A percentile compares a stretch with the other conserved stretches of the same genome.
Evolutionary conservation across 2,113 vertebrate species (phyloP).

Genomic region (Salvelinus namaycush): DNA sequence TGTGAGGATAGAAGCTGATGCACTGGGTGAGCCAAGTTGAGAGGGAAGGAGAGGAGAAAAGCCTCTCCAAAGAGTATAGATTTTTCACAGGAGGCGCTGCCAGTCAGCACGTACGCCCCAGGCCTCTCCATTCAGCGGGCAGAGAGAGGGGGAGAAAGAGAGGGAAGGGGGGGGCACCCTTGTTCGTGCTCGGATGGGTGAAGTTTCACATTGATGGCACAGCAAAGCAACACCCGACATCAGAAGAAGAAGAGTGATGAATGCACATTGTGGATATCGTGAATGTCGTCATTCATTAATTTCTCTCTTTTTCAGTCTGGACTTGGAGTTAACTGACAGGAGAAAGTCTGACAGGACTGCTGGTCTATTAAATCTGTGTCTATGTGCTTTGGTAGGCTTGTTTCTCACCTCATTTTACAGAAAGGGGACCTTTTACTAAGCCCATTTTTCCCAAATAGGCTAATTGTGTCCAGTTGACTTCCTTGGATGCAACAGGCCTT

Average conservation of each 20-base stretch:
- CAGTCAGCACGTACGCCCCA: no score
- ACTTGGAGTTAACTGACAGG: slow-evolving; percentile 25
- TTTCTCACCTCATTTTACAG: slow-evolving; percentile 44
- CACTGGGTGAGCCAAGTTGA: slow-evolving; percentile 39
- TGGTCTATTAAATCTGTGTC: slow-evolving; percentile 26
- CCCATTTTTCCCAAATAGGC: slow-evolving; percentile 51
- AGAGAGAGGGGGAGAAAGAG: slow-evolving; percentile 21
- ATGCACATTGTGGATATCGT: slow-evolving; percentile 37
- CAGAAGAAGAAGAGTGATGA: slow-evolving; percentile 38
- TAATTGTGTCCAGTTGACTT: slow-evolving; percentile 72
- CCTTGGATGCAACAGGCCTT: slow-evolving; percentile 64
- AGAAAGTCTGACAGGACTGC: slow-evolving; percentile 22
- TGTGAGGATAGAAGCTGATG: slow-evolving; percentile 38
- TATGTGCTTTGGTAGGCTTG: slow-evolving; percentile 33
- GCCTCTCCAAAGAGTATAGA: slow-evolving; percentile 66
- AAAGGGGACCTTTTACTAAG: slow-evolving; percentile 44
- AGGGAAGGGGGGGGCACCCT: slow-evolving; percentile 5
- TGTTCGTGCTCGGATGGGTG: slow-evolving; percentile 25
- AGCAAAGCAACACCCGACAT: slow-evolving; percentile 41
- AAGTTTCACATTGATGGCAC: slow-evolving; percentile 51
- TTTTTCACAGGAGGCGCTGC: slow-evolving; percentile 33
- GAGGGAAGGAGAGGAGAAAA: slow-evolving; percentile 56
- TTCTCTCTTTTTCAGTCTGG: slow-evolving; percentile 29
- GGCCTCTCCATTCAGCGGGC: slow-evolving; percentile 34
- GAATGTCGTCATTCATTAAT: slow-evolving; percentile 40